phyloP scores from a whole-genome alignment of 2,113 vertebrate species.

The Atrichornis clamosus region DNA sequence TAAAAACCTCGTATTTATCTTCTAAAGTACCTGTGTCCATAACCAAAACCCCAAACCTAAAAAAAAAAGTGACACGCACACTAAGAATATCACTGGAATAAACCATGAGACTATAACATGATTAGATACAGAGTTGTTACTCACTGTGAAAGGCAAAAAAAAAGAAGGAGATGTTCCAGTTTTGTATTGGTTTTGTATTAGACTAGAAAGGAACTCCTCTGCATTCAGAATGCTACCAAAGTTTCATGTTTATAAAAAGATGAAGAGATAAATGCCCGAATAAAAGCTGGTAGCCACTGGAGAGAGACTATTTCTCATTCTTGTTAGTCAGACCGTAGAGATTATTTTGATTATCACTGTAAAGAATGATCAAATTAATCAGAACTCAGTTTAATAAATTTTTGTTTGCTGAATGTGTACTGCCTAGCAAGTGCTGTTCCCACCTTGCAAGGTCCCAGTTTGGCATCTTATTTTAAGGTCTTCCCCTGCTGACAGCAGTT shows the following conservation, averaged over 20 bases:
- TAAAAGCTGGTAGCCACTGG: background rate
- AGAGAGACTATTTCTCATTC: background rate
- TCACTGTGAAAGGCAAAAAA: background rate
- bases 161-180: background rate
- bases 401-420: background rate
- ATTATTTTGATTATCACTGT: background rate
- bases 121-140: background rate
- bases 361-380: background rate
- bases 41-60: background rate
- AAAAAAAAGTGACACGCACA: background rate
- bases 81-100: background rate
- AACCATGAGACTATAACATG: background rate
- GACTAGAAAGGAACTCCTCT: background rate
- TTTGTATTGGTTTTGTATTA: background rate
- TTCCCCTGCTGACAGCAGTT: background rate
- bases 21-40: background rate
- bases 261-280: background rate
- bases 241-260: background rate
- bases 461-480: background rate
- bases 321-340: background rate
- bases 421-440: background rate
- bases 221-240: background rate
- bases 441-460: background rate
- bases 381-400: background rate
- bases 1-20: background rate